phyloP scores from a whole-genome alignment of 2,888 invertebrate species.

The Drosophila barbarae region DNA sequence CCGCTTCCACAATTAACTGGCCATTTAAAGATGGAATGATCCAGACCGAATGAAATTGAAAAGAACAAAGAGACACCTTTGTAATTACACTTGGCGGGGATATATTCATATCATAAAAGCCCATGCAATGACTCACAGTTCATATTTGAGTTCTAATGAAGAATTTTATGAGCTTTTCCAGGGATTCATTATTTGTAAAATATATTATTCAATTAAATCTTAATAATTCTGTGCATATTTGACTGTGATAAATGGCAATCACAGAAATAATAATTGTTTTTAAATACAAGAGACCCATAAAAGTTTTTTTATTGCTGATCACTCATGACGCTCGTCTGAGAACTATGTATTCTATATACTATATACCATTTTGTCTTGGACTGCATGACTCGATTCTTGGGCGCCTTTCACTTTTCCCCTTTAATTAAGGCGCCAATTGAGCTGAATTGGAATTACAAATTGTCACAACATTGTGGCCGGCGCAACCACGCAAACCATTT shows the following conservation, averaged over 20 bases:
- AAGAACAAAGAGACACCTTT: conserved; percentile 36
- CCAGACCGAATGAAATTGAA: not conserved
- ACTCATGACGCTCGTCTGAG: not conserved
- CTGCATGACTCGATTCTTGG: conserved; percentile 7
- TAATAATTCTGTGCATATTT: not conserved
- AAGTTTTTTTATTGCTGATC: not conserved
- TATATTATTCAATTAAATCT: not conserved
- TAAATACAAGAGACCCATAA: not conserved
- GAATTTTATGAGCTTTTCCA: not conserved
- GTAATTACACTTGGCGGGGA: conserved; percentile 8
- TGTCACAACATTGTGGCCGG: conserved; percentile 24
- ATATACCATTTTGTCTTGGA: not conserved
- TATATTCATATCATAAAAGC: not conserved
- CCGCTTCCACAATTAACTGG: not conserved
- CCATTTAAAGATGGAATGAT: not conserved
- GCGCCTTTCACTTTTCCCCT: conserved; percentile 56
- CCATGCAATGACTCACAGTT: conserved; percentile 20
- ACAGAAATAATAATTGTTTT: not conserved
- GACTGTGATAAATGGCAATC: not conserved
- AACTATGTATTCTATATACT: not conserved
- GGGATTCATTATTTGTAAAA: not conserved
- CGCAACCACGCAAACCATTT: conserved; percentile 32
- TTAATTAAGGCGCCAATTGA: conserved; percentile 61
- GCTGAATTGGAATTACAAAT: conserved; percentile 55
- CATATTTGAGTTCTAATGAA: not conserved